These are phyloP conservation scores for Actenoides hombroni DNA, from an alignment of 2,113 vertebrate genomes.

Conservation along the genomic window DNA sequence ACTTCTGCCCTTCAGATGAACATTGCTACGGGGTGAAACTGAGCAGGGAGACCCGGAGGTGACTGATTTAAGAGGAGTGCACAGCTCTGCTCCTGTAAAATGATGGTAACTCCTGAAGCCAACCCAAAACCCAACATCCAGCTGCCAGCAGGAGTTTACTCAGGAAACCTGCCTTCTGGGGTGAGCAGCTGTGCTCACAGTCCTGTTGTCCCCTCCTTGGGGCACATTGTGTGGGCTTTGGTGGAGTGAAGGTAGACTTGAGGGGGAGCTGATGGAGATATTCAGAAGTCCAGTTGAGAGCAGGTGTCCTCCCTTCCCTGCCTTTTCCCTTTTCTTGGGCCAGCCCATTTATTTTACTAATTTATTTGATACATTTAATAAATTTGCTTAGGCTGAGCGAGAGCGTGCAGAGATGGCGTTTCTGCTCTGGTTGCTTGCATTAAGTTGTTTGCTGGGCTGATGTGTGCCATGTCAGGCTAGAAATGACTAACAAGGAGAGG, in stretches of 20 bases:
- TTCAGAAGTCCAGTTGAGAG: not conserved
- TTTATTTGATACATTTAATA: not conserved
- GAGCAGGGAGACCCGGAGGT: not conserved
- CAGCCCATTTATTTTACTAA: not conserved
- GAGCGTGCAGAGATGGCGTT: not conserved
- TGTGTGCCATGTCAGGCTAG: not conserved
- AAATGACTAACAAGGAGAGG: not conserved
- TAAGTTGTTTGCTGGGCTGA: not conserved
- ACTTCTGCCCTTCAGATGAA: not conserved
- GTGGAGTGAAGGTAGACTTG: not conserved
- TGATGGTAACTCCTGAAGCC: not conserved
- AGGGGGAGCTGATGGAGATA: not conserved
- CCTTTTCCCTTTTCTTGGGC: not conserved
- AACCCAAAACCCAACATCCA: not conserved
- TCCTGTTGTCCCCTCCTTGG: not conserved
- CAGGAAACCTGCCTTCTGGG: not conserved
- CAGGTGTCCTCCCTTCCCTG: not conserved
- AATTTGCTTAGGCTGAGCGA: not conserved
- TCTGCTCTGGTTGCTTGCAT: not conserved
- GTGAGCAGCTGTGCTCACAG: not conserved
- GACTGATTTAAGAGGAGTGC: not conserved
- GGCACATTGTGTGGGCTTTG: fast-evolving
- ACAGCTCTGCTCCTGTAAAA: not conserved
- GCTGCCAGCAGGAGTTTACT: not conserved
- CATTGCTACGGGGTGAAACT: fast-evolving